phyloP scores from a whole-genome alignment of 2,888 invertebrate genomes.

The Cataglyphis rosenhaueri region DNA sequence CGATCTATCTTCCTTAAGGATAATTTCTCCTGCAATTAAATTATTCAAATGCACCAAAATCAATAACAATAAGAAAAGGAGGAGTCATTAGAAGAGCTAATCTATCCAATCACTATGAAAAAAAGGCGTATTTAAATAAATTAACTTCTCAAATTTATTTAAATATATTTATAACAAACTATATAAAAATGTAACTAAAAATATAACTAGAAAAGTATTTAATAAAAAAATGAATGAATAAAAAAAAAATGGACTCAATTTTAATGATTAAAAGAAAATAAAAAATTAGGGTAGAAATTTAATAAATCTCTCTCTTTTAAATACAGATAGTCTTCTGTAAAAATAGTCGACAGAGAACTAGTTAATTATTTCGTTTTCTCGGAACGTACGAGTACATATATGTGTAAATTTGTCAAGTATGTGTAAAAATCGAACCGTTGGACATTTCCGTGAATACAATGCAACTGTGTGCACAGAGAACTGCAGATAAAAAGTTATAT shows the following conservation, averaged over 20 bases:
- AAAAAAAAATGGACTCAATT: background rate
- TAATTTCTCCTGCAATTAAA: background rate
- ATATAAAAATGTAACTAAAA: background rate
- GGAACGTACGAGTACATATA: background rate
- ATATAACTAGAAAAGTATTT: background rate
- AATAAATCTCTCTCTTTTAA: background rate
- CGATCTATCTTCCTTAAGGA: background rate
- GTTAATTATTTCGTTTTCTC: slow-evolving; percentile 2
- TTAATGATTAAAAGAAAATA: background rate
- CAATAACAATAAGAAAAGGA: background rate
- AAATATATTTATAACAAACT: background rate
- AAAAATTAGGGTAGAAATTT: background rate
- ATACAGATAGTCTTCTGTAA: background rate
- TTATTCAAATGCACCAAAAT: background rate
- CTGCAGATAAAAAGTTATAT: slow-evolving; percentile 1
- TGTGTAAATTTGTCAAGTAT: background rate
- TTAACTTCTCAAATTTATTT: background rate
- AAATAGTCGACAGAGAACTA: background rate
- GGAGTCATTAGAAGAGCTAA: background rate
- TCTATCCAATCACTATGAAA: background rate
- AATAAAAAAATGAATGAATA: background rate
- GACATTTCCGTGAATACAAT: slow-evolving; percentile 24
- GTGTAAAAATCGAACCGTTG: slow-evolving; percentile 3
- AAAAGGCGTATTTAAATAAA: background rate
- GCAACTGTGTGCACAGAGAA: background rate